Evolutionary conservation across 2,888 invertebrate species (phyloP).

Genomic region (Vannuccia rotundouncinata): DNA sequence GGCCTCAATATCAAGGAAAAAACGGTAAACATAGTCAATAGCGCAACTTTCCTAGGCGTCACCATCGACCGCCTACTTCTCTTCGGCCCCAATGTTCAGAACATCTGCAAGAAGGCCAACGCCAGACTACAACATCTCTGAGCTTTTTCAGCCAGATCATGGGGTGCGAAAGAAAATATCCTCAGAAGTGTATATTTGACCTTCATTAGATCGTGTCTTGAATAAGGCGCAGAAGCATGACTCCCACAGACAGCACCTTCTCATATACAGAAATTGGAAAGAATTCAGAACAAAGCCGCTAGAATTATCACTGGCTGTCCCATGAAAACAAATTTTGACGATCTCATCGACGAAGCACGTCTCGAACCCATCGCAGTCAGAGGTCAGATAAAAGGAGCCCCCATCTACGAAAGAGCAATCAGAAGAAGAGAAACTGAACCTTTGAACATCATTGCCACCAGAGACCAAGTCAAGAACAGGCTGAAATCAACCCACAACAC

Average conservation of each 20-base stretch:
- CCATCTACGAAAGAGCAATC: not conserved
- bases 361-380: not conserved
- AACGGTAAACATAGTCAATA: not conserved
- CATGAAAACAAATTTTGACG: not conserved
- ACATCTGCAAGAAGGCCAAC: not conserved
- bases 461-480: not conserved
- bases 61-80: not conserved
- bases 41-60: not conserved
- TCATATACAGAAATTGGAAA: no score
- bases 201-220: not conserved
- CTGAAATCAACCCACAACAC: not conserved
- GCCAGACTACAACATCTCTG: not conserved
- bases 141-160: slow-evolving; percentile 24
- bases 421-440: not conserved
- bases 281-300: not conserved
- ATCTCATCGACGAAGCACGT: not conserved
- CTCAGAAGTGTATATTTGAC: not conserved
- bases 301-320: not conserved
- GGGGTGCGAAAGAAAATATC: slow-evolving; percentile 41
- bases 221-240: no score
- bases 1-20: not conserved
- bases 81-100: not conserved
- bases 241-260: no score
- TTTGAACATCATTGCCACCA: not conserved
- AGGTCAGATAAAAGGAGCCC: not conserved